Percentiles rank a stretch among this genome's conserved stretches.
Conservation (phyloP, 2,888 invertebrate genomes). For the Amphipyra tragopoginis region DNA sequence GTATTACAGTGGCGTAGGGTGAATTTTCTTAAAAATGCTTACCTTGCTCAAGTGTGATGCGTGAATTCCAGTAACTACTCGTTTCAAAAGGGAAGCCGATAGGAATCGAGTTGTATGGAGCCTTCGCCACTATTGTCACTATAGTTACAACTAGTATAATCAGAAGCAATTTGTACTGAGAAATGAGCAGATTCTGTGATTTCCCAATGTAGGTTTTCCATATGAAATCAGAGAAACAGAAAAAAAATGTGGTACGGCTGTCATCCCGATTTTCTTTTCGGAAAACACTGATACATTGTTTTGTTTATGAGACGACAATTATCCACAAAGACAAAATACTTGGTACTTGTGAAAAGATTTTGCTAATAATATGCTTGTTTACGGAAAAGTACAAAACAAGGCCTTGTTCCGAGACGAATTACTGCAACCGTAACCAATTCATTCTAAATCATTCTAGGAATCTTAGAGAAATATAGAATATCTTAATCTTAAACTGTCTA, state of each 20-base stretch:
- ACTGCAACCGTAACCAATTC: slow-evolving; percentile 9
- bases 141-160: too few relatives aligned
- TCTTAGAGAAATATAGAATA: slow-evolving; percentile 3
- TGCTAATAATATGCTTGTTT: slow-evolving; percentile 31
- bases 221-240: too few relatives aligned
- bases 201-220: too few relatives aligned
- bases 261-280: not conserved
- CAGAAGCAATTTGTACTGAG: too few relatives aligned
- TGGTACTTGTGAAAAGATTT: slow-evolving; percentile 11
- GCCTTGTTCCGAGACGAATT: slow-evolving; percentile 26
- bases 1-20: too few relatives aligned
- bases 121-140: too few relatives aligned
- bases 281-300: slow-evolving; percentile 2
- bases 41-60: too few relatives aligned
- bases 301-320: slow-evolving; percentile 10
- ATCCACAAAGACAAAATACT: slow-evolving; percentile 19
- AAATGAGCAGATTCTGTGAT: too few relatives aligned
- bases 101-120: too few relatives aligned
- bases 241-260: not conserved
- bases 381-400: slow-evolving; percentile 22
- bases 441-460: slow-evolving; percentile 36
- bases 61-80: too few relatives aligned
- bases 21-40: too few relatives aligned
- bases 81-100: too few relatives aligned
- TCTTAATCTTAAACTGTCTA: not conserved